Percentiles rank a stretch among this genome's conserved stretches.
These are phyloP conservation scores for Aythya baeri DNA, from an alignment of 2,113 vertebrate species.

Conservation along the genomic window DNA sequence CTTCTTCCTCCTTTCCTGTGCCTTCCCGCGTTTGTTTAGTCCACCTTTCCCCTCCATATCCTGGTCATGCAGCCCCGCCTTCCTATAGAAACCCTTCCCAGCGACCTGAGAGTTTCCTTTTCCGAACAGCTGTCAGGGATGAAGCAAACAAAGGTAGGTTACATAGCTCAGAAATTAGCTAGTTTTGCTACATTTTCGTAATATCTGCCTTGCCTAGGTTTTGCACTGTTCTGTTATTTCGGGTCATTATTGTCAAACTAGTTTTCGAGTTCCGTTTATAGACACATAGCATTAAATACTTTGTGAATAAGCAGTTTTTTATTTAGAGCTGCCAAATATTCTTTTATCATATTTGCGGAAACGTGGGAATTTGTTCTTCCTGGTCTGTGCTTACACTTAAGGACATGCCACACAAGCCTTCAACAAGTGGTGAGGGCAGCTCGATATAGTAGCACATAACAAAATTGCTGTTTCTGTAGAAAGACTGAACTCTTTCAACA, in stretches of 20 bases:
- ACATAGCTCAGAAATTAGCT: neutral
- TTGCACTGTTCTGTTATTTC: neutral
- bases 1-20: conserved; percentile 49
- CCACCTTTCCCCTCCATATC: conserved; percentile 85
- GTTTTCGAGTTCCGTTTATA: neutral
- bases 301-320: neutral
- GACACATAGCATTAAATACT: neutral
- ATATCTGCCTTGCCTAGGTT: neutral
- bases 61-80: conserved; percentile 76
- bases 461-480: neutral
- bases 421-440: neutral
- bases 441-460: neutral
- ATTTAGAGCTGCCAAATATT: neutral
- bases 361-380: neutral
- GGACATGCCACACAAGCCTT: neutral
- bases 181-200: neutral
- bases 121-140: conserved; percentile 84
- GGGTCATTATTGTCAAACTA: neutral
- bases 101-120: conserved; percentile 93
- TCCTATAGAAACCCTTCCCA: conserved; percentile 78
- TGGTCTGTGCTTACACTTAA: neutral
- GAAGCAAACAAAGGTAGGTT: conserved; percentile 89
- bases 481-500: neutral
- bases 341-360: neutral
- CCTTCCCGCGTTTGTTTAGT: conserved; percentile 75